Conservation (phyloP, 2,888 invertebrate genomes). For the Ophioninae sp. region DNA sequence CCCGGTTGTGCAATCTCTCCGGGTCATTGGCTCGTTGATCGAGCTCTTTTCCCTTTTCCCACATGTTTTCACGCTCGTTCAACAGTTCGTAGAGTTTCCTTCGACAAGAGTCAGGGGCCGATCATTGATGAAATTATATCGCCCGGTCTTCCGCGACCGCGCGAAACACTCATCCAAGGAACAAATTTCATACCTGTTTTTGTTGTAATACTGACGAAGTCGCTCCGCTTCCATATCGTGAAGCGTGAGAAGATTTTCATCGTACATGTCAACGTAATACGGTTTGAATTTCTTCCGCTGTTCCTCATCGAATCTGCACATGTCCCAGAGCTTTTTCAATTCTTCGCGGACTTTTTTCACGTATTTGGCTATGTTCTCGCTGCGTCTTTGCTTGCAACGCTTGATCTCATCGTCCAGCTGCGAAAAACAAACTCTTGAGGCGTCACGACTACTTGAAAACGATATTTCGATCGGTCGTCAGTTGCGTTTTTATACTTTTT, state of each 20-base stretch:
- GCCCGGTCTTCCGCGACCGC: not conserved
- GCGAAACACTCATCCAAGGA: not conserved
- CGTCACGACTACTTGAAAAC: not conserved
- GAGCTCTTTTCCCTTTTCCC: slow-evolving; percentile 89
- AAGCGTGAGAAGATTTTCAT: slow-evolving; percentile 89
- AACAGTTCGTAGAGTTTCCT: slow-evolving; percentile 87
- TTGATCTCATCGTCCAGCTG: slow-evolving; percentile 87
- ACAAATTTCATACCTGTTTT: slow-evolving; percentile 83
- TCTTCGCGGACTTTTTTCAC: slow-evolving; percentile 88
- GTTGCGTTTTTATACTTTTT: not conserved
- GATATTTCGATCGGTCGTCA: not conserved
- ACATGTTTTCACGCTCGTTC: slow-evolving; percentile 86
- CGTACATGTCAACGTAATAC: slow-evolving; percentile 86
- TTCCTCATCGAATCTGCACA: slow-evolving; percentile 86
- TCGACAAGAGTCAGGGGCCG: slow-evolving; percentile 23
- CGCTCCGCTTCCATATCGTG: slow-evolving; percentile 91
- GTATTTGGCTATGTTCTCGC: slow-evolving; percentile 86
- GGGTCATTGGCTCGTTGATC: slow-evolving; percentile 90
- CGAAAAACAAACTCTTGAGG: slow-evolving; percentile 43
- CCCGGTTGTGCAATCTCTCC: slow-evolving; percentile 92
- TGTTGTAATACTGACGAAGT: slow-evolving; percentile 85
- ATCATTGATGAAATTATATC: not conserved
- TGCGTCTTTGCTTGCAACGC: slow-evolving; percentile 88
- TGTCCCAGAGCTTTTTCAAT: slow-evolving; percentile 89
- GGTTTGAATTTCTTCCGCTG: slow-evolving; percentile 85